A percentile compares a stretch with the other conserved stretches of the same genome.
These are phyloP conservation scores for Platorchestia sp. DNA, from an alignment of 1,140 invertebrate species.

Conservation along the genomic window DNA sequence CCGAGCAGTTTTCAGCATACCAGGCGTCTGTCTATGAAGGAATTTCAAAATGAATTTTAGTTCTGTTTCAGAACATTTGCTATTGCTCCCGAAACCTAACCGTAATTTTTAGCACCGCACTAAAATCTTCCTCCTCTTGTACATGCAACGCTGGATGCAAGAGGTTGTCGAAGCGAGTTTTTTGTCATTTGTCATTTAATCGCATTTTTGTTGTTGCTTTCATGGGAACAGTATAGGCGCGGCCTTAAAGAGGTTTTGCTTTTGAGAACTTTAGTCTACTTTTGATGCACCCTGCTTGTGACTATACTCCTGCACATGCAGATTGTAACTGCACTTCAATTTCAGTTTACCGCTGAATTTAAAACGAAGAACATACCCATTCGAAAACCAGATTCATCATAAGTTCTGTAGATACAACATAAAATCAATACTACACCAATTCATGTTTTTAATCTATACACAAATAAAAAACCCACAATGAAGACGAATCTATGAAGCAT, in stretches of 20 bases:
- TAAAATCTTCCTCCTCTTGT: not conserved
- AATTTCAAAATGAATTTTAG: not conserved
- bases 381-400: no score
- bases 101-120: not conserved
- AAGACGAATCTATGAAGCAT: no score
- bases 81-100: not conserved
- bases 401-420: no score
- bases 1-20: not conserved
- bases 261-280: not conserved
- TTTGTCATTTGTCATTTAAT: not conserved
- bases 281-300: not conserved
- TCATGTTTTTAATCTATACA: no score
- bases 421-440: no score
- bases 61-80: not conserved
- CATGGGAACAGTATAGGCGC: not conserved
- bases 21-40: not conserved
- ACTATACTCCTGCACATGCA: no score
- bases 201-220: not conserved
- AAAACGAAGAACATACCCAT: no score
- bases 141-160: not conserved
- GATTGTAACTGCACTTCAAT: no score
- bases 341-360: no score
- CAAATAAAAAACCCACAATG: no score
- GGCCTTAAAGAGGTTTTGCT: not conserved
- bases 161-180: not conserved